A percentile compares a stretch with the other conserved stretches of the same genome.
Evolutionary conservation across 1,140 invertebrate genomes (phyloP).

Genomic region (Agraylea sexmaculata): DNA sequence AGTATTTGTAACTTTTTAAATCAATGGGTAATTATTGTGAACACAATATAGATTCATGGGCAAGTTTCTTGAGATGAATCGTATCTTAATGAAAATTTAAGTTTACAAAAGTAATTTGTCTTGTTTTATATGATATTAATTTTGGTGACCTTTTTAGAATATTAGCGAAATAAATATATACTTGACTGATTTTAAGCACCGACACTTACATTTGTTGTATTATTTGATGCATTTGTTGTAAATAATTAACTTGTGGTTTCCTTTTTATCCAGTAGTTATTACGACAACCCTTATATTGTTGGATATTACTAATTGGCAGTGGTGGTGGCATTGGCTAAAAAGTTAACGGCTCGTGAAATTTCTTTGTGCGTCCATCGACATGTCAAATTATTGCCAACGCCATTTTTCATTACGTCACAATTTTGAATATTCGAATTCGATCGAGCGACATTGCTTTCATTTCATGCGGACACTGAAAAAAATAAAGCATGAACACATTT

Average conservation of each 20-base stretch:
- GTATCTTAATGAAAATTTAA: too few species aligned
- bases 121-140: too few species aligned
- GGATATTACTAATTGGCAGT: slow-evolving; percentile 17
- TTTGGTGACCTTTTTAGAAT: too few species aligned
- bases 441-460: not conserved
- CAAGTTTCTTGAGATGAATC: too few species aligned
- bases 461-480: not conserved
- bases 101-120: too few species aligned
- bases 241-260: too few species aligned
- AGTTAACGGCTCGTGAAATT: slow-evolving; percentile 17
- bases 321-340: slow-evolving; percentile 10
- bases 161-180: slow-evolving; percentile 7
- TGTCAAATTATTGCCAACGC: slow-evolving; percentile 3
- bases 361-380: slow-evolving; percentile 16
- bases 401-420: not conserved
- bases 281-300: not conserved
- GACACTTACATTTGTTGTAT: not conserved
- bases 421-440: not conserved
- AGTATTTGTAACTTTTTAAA: too few species aligned
- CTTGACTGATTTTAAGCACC: not conserved
- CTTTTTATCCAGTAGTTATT: slow-evolving; percentile 4
- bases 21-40: too few species aligned
- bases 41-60: too few species aligned
- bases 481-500: slow-evolving; percentile 4
- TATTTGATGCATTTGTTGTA: slow-evolving; percentile 3